Base-by-base conservation (phyloP, 2,888 invertebrate species). In the Trachelus troglodyta region DNA sequence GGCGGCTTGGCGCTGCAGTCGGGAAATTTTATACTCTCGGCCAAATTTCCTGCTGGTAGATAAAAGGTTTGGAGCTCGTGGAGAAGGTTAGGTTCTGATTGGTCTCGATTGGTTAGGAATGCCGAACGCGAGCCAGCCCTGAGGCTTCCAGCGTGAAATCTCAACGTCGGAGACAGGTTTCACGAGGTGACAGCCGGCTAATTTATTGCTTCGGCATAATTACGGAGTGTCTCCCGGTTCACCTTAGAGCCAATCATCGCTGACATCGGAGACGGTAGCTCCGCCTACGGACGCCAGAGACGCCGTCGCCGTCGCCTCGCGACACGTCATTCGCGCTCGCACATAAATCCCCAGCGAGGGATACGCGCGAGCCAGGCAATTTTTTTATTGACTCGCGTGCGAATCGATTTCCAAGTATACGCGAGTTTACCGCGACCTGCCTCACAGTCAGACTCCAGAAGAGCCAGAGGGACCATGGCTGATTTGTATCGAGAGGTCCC, bases 181-280 rank as follows among this genome's bases (percentile, higher is more conserved):
- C 85, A 83, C 85, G 85, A 82, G 84, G 85, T 88, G 88, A 88
- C 88, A 88, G 79, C 85, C 82, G 83, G 84, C 82, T 88, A 86
- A 89, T 88, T 89, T 89, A 87, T 87, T 85, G 85, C 84, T 79
- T 83, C 82, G 80, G 85, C 83, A 86, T 89, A 89, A 89, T 89
- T 89, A 88, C 86, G 82, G 83, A 78, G 81, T 75, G 85, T 79
- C 79, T 78, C 78, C 73, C 73, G 69, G 76, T 30, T 71, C 71
- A 76, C 71, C 73, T 75, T 76, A 35, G 75, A 76, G 76, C 85
- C 85, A 85, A 85, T 85, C 83, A 69, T 81, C 77, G 34, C 33
- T 35, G 75, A 76, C 73, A 75, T 71, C 75, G 80, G 76, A 77
- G 75, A 31, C 76, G 79, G 76, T 79, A 73, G 80, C 79, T 76